Evolutionary conservation across 2,888 invertebrate genomes (phyloP).

Genomic region (Callyntrura guangdongensis): DNA sequence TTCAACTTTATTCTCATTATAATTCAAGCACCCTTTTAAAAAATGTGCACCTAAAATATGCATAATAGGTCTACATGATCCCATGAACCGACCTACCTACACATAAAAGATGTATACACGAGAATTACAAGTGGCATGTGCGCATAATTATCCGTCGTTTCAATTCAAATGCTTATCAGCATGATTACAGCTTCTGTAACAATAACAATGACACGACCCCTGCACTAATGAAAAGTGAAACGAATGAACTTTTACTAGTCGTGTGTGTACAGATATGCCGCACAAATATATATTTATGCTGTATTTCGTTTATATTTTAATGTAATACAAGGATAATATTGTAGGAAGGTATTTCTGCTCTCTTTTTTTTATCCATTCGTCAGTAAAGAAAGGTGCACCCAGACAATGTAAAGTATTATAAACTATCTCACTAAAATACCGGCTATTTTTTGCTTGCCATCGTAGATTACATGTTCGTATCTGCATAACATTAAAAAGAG

Average conservation of each 20-base stretch:
- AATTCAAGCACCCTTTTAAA: not conserved
- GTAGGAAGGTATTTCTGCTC: not conserved
- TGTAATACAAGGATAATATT: no score
- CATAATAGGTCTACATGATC: not conserved
- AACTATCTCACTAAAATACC: not conserved
- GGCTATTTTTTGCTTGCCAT: not conserved
- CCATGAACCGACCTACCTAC: not conserved
- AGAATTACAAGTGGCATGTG: constrained; percentile 26
- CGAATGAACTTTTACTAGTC: constrained; percentile 23
- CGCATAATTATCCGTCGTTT: constrained; percentile 46
- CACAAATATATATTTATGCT: not conserved
- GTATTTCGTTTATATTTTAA: not conserved
- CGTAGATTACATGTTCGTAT: not conserved
- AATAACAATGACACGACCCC: not conserved
- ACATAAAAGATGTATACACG: not conserved
- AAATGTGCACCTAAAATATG: not conserved
- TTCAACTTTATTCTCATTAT: not conserved
- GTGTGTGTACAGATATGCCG: constrained; percentile 3
- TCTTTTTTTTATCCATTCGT: not conserved
- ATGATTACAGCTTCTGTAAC: constrained; percentile 1
- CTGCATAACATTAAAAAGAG: constrained; percentile 54
- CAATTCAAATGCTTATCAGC: not conserved
- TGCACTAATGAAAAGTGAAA: not conserved
- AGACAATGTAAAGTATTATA: constrained; percentile 13
- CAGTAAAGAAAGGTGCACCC: not conserved